Base-by-base conservation (phyloP, 2,797 vertebrate genomes). In the Labeo calbasu region DNA sequence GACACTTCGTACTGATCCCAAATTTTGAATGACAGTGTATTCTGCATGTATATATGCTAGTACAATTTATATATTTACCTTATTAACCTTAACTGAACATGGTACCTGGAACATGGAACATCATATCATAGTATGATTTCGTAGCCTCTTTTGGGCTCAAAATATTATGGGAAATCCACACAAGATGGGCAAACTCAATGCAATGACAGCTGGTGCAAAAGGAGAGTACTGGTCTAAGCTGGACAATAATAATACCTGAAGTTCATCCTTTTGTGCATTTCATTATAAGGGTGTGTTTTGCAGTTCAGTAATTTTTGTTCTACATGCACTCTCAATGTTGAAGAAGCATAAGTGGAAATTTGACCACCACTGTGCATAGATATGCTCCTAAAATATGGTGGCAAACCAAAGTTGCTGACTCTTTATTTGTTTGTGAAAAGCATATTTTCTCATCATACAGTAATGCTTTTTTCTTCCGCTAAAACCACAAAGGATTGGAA, bases 401-500 rank as follows among this genome's bases (percentile, higher is more conserved):
- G 80, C 43, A 65, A 51, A 65, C 63, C 19, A 5, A 75, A 79
- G 17, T 72, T 71, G 17, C 66, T 70, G 70, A 73, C 17, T 82
- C 28, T 77, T 48, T 51, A 77, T 28, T 73, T 63, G 40, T 82
- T 51, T 73, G 55, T 81, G 40, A 72, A 72, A 72, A 72, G 43
- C 46, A 63, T 65, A 46, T 17, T 82, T 61, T 15, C 28, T 82
- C 81, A 82, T 82, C 57, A 73, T 40, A 63, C 57, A 82, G 57
- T 53, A 51, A 65, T 23, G 81, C 48, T 61, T 84, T 59, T 84
- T 76, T 69, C 81, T 82, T 82, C 48, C 48, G 57, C n/a, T 36
- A 59, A 65, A 40, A 70, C 61, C 85, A 61, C 79, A 75, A 57
- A 65, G 71, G 71, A 82, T 76, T 84, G 69, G 63, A 75, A 77